phyloP scores from a whole-genome alignment of 2,113 vertebrate genomes.

The Paramormyrops kingsleyae region DNA sequence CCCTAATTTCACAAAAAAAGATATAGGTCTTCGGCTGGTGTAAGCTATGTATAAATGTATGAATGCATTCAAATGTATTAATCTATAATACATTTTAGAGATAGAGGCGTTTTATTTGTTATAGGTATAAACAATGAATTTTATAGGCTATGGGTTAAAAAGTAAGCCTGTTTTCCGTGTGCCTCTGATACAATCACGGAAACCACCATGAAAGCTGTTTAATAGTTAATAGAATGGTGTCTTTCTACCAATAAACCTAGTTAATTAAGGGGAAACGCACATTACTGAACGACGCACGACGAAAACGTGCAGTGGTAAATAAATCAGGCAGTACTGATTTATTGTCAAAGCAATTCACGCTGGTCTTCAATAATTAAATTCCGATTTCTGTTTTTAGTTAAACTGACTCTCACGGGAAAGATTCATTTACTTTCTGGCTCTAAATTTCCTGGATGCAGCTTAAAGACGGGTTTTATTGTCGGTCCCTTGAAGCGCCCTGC shows the following conservation, averaged over 20 bases:
- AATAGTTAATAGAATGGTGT: not conserved
- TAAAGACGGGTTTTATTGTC: not conserved
- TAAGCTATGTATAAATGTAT: not conserved
- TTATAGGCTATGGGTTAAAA: not conserved
- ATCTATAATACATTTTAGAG: not conserved
- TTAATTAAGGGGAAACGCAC: not conserved
- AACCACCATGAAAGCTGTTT: not conserved
- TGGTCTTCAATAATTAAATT: not conserved
- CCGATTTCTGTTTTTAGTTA: not conserved
- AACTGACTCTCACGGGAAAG: not conserved
- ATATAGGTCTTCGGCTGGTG: not conserved
- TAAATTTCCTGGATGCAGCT: not conserved
- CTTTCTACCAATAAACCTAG: not conserved
- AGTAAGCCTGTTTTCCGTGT: not conserved
- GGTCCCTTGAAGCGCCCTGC: not conserved
- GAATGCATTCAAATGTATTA: not conserved
- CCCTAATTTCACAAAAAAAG: not conserved
- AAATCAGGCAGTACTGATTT: not conserved
- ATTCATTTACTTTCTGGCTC: not conserved
- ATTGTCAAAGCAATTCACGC: not conserved
- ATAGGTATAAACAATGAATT: not conserved
- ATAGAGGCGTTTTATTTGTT: not conserved
- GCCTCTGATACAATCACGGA: not conserved
- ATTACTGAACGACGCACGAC: not conserved
- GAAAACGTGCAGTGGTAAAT: not conserved